A percentile compares a stretch with the other conserved stretches of the same genome.
These are phyloP conservation scores for Callimorpha dominula DNA, from an alignment of 2,888 invertebrate genomes.

Conservation along the genomic window DNA sequence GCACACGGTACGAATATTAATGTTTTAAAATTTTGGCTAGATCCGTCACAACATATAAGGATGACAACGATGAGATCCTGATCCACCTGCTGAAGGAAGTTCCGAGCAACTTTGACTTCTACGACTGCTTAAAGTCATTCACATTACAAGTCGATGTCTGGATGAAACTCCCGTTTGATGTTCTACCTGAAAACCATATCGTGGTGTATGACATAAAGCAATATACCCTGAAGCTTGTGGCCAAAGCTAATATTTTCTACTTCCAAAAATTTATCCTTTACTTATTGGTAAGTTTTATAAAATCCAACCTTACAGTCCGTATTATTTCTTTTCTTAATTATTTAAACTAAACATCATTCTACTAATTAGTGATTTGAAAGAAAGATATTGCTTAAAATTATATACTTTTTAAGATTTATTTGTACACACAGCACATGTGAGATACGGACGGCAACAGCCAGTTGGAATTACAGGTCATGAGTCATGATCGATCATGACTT, in stretches of 20 bases:
- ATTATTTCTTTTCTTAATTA: too few species aligned
- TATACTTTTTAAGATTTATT: too few species aligned
- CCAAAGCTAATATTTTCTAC: constrained; percentile 39
- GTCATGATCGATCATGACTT: too few species aligned
- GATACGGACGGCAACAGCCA: too few species aligned
- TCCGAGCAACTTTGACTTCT: constrained; percentile 45
- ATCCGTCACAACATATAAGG: constrained; percentile 12
- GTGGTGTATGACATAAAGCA: constrained; percentile 55
- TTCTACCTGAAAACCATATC: constrained; percentile 54
- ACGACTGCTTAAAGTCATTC: constrained; percentile 54
- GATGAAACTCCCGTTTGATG: constrained; percentile 39
- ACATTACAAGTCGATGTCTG: constrained; percentile 54
- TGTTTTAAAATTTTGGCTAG: background rate
- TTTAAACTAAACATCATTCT: too few species aligned
- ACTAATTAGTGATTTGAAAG: too few species aligned
- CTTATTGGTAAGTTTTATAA: constrained; percentile 18
- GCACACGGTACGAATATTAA: background rate
- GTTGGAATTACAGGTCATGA: too few species aligned
- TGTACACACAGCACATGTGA: too few species aligned
- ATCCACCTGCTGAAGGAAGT: constrained; percentile 11
- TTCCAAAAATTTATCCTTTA: constrained; percentile 14
- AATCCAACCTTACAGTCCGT: background rate
- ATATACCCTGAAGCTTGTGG: constrained; percentile 52
- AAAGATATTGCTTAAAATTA: too few species aligned
- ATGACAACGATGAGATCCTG: constrained; percentile 34